Conservation (phyloP, 2,888 invertebrate genomes). For the Vandiemenella viatica region DNA sequence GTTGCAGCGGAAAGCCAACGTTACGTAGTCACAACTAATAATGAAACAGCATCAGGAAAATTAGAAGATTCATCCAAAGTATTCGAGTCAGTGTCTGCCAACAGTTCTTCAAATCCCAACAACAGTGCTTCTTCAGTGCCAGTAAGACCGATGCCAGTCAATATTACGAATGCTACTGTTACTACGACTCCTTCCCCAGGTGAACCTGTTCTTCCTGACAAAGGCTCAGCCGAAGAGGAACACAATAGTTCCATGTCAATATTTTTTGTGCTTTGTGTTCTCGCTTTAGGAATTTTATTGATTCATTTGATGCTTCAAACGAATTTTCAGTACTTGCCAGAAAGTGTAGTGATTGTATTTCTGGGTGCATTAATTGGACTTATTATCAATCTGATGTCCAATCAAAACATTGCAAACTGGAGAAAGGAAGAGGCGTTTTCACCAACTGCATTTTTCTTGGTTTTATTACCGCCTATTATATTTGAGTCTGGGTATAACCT, state of each 20-base stretch:
- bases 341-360: slow-evolving; percentile 93
- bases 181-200: slow-evolving; percentile 40
- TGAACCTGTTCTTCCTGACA: slow-evolving; percentile 70
- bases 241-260: slow-evolving; percentile 94
- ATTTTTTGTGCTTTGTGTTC: slow-evolving; percentile 90
- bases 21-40: no score
- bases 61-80: no score
- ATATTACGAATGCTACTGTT: slow-evolving; percentile 18
- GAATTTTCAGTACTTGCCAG: slow-evolving; percentile 91
- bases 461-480: slow-evolving; percentile 93
- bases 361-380: slow-evolving; percentile 87
- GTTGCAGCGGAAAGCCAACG: no score
- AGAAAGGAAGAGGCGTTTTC: slow-evolving; percentile 95
- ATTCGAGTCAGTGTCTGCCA: no score
- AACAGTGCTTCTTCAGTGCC: no score
- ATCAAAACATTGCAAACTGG: slow-evolving; percentile 84
- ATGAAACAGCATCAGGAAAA: no score
- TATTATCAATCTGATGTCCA: slow-evolving; percentile 75
- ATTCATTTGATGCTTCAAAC: slow-evolving; percentile 92
- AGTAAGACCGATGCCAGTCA: background rate
- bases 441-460: slow-evolving; percentile 93
- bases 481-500: slow-evolving; percentile 98
- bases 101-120: no score
- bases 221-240: slow-evolving; percentile 87
- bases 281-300: slow-evolving; percentile 83